phyloP scores from a whole-genome alignment of 2,797 vertebrate species.

The Esox masquinongy region DNA sequence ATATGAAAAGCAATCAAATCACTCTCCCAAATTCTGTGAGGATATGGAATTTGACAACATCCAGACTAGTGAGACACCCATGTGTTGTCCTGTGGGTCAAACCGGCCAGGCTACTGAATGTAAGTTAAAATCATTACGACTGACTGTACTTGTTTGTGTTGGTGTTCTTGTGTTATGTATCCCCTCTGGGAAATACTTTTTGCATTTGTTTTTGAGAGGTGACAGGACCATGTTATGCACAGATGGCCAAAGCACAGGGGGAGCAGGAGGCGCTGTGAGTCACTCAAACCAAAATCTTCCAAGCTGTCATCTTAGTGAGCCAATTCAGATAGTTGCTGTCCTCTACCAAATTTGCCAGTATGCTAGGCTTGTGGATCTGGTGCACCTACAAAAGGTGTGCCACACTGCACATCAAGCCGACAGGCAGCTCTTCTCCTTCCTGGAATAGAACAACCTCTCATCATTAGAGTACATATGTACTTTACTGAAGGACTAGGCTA shows the following conservation, averaged over 20 bases:
- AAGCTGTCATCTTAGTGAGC: background rate
- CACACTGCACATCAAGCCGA: background rate
- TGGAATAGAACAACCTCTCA: background rate
- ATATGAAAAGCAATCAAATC: too few species aligned
- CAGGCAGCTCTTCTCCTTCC: background rate
- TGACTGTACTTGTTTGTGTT: background rate
- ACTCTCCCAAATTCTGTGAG: too few species aligned
- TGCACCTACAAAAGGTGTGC: background rate
- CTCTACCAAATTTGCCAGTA: background rate
- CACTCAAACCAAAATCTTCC: background rate
- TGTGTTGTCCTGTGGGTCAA: too few species aligned
- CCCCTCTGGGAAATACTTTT: background rate
- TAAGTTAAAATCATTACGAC: background rate
- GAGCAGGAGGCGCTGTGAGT: background rate
- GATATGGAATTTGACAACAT: too few species aligned
- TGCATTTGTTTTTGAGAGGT: background rate
- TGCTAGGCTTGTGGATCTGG: background rate
- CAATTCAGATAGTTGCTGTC: background rate
- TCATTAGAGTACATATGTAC: background rate
- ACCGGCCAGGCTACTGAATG: slow-evolving; percentile 19
- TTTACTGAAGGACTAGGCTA: background rate
- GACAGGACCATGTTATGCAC: background rate
- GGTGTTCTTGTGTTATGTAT: background rate
- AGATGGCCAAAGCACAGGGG: background rate
- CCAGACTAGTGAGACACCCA: too few species aligned